These are phyloP conservation scores for Riparia riparia DNA, from an alignment of 2,113 vertebrate genomes.

Conservation along the genomic window DNA sequence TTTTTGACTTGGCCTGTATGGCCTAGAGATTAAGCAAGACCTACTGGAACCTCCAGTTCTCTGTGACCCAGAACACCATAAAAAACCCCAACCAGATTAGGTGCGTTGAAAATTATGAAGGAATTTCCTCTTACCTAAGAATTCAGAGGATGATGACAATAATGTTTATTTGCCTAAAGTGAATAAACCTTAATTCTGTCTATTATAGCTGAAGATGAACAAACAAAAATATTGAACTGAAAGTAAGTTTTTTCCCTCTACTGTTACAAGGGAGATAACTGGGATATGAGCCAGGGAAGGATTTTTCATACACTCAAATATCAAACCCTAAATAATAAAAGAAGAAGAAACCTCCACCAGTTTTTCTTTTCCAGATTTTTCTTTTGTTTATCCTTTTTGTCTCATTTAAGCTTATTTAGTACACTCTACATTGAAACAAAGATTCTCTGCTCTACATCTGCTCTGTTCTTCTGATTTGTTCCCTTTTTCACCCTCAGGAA, in stretches of 20 bases:
- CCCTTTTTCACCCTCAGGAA: not conserved
- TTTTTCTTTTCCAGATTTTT: not conserved
- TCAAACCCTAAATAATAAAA: not conserved
- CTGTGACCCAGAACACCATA: not conserved
- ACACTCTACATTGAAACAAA: not conserved
- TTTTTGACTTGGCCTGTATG: not conserved
- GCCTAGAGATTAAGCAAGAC: not conserved
- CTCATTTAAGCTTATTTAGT: not conserved
- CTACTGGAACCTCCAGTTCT: not conserved
- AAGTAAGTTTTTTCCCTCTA: not conserved
- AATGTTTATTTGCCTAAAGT: not conserved
- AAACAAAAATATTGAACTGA: not conserved
- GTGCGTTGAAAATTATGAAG: not conserved
- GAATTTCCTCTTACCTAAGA: not conserved
- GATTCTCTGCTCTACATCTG: not conserved
- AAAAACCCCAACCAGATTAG: not conserved
- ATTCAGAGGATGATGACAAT: not conserved
- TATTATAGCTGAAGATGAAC: not conserved
- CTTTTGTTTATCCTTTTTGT: not conserved
- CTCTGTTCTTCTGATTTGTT: not conserved
- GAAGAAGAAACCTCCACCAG: not conserved
- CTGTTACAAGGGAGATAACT: not conserved
- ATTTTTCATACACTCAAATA: not conserved
- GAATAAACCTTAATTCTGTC: not conserved
- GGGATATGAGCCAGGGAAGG: not conserved